These are phyloP conservation scores for Choloepus didactylus DNA, from an alignment of 2,797 vertebrate genomes.

Conservation along the genomic window DNA sequence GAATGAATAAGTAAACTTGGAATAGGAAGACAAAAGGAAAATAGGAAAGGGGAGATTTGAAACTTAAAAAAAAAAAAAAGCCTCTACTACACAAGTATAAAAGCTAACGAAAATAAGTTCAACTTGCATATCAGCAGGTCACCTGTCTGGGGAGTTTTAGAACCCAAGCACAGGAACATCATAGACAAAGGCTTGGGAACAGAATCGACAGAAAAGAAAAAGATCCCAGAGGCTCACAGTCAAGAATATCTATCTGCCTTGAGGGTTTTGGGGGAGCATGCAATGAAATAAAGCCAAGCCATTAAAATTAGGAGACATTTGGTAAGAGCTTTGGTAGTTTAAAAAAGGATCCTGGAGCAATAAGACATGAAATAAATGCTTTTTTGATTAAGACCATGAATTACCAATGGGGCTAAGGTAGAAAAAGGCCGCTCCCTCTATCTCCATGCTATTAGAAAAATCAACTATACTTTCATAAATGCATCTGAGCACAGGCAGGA, in stretches of 20 bases:
- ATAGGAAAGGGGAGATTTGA: neutral
- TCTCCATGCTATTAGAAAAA: neutral
- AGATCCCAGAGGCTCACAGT: neutral
- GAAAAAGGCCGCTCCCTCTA: neutral
- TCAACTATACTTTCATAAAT: neutral
- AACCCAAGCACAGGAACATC: neutral
- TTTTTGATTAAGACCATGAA: conserved; percentile 41
- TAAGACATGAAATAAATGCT: neutral
- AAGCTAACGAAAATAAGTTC: neutral
- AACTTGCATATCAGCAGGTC: neutral
- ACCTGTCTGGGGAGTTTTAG: conserved; percentile 23
- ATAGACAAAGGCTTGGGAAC: neutral
- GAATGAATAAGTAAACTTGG: neutral
- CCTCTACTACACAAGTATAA: neutral
- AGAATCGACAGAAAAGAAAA: neutral
- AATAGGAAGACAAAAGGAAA: conserved; percentile 20
- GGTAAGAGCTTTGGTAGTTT: neutral
- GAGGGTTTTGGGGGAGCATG: neutral
- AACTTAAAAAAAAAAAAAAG: neutral
- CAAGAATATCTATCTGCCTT: neutral
- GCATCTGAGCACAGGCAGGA: neutral
- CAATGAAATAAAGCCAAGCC: neutral
- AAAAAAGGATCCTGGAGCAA: neutral
- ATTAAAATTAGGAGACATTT: neutral
- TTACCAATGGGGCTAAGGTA: neutral